Evolutionary conservation across 2,113 vertebrate species (phyloP).

Genomic region (Nanorana parkeri): DNA sequence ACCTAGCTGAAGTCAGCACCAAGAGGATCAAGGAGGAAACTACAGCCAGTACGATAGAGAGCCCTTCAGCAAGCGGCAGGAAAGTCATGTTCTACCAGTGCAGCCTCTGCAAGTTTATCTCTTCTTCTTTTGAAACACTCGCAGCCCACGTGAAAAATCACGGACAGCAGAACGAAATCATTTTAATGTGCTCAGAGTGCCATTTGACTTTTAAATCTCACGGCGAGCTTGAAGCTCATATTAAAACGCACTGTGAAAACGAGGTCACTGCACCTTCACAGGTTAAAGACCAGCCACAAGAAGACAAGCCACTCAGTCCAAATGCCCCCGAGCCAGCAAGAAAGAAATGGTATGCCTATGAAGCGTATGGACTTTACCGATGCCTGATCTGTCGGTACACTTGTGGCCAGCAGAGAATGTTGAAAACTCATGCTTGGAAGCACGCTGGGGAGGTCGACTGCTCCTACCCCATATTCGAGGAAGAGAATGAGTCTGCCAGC

Average conservation of each 20-base stretch:
- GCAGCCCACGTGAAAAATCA: constrained; percentile 90
- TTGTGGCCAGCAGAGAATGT: constrained; percentile 95
- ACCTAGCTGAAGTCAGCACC: constrained; percentile 65
- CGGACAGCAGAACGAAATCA: constrained; percentile 88
- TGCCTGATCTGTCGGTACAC: constrained; percentile 97
- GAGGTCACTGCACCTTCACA: constrained; percentile 55
- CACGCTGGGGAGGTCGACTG: constrained; percentile 94
- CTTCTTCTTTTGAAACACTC: constrained; percentile 82
- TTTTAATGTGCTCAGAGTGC: constrained; percentile 93
- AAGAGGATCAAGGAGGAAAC: constrained; percentile 63
- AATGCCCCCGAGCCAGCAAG: constrained; percentile 62
- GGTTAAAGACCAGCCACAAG: constrained; percentile 58
- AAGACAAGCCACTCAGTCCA: constrained; percentile 37
- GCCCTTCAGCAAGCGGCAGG: constrained; percentile 65
- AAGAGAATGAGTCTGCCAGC: constrained; percentile 74
- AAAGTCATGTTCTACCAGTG: constrained; percentile 91
- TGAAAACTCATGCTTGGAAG: constrained; percentile 98
- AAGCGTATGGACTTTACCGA: constrained; percentile 92
- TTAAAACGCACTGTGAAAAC: constrained; percentile 78
- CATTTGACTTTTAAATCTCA: constrained; percentile 85
- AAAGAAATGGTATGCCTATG: constrained; percentile 91
- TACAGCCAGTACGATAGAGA: constrained; percentile 61
- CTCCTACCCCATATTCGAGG: constrained; percentile 95
- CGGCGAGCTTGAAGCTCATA: constrained; percentile 87
- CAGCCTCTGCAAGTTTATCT: constrained; percentile 88